phyloP scores from a whole-genome alignment of 2,797 vertebrate genomes.

The Liasis olivaceus region DNA sequence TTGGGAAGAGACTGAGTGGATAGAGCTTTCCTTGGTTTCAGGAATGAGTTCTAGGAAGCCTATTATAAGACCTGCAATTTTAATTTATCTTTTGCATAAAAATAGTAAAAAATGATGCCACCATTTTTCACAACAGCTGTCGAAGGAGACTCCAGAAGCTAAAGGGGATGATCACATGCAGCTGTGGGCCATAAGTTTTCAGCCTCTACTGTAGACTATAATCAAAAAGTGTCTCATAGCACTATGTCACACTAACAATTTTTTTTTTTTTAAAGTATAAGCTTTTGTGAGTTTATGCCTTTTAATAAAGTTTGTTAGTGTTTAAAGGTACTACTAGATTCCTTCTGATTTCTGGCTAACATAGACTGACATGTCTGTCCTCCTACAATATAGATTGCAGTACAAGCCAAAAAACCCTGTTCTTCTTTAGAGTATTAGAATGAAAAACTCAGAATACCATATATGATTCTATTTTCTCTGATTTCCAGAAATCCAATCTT shows the following conservation, averaged over 20 bases:
- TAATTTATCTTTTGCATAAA: neutral
- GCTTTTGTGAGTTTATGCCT: neutral
- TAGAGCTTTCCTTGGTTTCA: neutral
- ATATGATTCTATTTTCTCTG: neutral
- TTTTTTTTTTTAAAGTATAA: neutral
- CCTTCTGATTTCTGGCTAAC: neutral
- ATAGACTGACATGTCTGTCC: neutral
- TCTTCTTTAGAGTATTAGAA: conserved; percentile 15
- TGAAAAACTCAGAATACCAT: neutral
- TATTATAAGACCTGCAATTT: neutral
- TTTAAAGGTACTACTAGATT: neutral
- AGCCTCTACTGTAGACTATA: neutral
- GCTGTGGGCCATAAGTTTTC: too few relatives aligned
- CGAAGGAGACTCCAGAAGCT: neutral
- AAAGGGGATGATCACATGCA: neutral
- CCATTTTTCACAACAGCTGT: neutral
- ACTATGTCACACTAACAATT: neutral
- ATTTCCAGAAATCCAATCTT: neutral
- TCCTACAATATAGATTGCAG: conserved; percentile 10
- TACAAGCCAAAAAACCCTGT: neutral
- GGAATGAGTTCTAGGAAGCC: neutral
- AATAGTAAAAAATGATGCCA: neutral
- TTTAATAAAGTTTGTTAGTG: neutral
- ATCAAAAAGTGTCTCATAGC: neutral
- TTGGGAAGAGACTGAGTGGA: neutral